Evolutionary conservation across 2,113 vertebrate species (phyloP).

Genomic region (Seriola quinqueradiata): DNA sequence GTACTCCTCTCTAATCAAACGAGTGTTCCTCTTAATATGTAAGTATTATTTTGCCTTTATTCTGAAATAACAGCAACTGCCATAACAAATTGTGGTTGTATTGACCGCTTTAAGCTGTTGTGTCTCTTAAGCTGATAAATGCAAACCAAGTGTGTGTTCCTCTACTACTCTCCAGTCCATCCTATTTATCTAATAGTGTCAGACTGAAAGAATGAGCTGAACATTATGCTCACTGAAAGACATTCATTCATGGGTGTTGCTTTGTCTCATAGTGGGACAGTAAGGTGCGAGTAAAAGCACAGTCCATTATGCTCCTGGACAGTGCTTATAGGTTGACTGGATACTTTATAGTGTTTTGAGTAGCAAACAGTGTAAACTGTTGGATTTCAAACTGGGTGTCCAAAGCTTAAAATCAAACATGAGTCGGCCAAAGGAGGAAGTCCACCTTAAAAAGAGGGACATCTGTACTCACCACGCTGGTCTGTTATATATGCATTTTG

Average conservation of each 20-base stretch:
- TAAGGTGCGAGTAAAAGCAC: slow-evolving; percentile 59
- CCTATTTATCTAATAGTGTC: slow-evolving; percentile 45
- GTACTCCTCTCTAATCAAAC: slow-evolving; percentile 25
- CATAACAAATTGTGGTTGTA: slow-evolving; percentile 47
- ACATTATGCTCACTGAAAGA: slow-evolving; percentile 56
- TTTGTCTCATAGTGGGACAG: slow-evolving; percentile 81
- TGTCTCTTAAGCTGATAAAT: slow-evolving; percentile 41
- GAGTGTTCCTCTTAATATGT: slow-evolving; percentile 41
- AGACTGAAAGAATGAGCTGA: slow-evolving; percentile 50
- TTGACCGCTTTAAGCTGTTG: slow-evolving; percentile 49
- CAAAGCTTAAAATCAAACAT: slow-evolving; percentile 36
- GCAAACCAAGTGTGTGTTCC: slow-evolving; percentile 39
- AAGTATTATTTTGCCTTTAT: slow-evolving; percentile 53
- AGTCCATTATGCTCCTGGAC: slow-evolving; percentile 39
- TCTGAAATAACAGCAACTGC: slow-evolving; percentile 52
- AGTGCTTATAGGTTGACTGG: slow-evolving; percentile 44
- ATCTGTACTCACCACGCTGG: slow-evolving; percentile 38
- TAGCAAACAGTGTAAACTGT: slow-evolving; percentile 23
- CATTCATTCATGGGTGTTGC: slow-evolving; percentile 74
- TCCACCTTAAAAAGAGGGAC: slow-evolving; percentile 18
- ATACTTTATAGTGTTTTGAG: slow-evolving; percentile 48
- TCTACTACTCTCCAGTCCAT: slow-evolving; percentile 40
- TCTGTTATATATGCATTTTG: slow-evolving; percentile 73
- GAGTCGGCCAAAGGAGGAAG: slow-evolving; percentile 48
- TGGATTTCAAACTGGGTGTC: slow-evolving; percentile 32